Evolutionary conservation across 2,888 invertebrate genomes (phyloP).

Genomic region (Eumerus sabulonum): DNA sequence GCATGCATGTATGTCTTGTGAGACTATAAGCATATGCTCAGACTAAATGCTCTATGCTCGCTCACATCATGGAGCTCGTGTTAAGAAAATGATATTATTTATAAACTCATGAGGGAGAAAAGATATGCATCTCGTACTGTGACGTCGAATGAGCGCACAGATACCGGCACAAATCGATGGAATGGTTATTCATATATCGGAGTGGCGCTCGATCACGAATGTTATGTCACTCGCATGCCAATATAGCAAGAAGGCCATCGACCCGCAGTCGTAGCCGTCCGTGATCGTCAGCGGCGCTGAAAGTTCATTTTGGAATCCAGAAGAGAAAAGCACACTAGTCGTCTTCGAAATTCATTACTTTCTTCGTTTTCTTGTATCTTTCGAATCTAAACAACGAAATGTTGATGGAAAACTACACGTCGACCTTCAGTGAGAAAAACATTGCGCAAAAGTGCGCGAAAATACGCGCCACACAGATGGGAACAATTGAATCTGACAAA

Average conservation of each 20-base stretch:
- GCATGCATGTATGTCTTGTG: slow-evolving; percentile 7
- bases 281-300: not conserved
- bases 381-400: not conserved
- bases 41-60: no score
- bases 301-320: not conserved
- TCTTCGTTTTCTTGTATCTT: no score
- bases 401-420: not conserved
- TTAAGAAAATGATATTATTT: no score
- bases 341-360: no score
- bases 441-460: no score
- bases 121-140: not conserved
- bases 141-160: no score
- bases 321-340: not conserved
- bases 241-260: slow-evolving; percentile 44
- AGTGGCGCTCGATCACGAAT: slow-evolving; percentile 45
- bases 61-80: no score
- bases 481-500: no score
- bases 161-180: no score
- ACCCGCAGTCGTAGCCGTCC: slow-evolving; percentile 9
- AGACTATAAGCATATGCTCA: no score
- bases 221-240: slow-evolving; percentile 46
- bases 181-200: no score
- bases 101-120: not conserved
- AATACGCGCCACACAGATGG: no score
- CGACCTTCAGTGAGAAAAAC: not conserved